These are phyloP conservation scores for Lophotriccus pileatus DNA, from an alignment of 2,797 vertebrate species.

Conservation along the genomic window DNA sequence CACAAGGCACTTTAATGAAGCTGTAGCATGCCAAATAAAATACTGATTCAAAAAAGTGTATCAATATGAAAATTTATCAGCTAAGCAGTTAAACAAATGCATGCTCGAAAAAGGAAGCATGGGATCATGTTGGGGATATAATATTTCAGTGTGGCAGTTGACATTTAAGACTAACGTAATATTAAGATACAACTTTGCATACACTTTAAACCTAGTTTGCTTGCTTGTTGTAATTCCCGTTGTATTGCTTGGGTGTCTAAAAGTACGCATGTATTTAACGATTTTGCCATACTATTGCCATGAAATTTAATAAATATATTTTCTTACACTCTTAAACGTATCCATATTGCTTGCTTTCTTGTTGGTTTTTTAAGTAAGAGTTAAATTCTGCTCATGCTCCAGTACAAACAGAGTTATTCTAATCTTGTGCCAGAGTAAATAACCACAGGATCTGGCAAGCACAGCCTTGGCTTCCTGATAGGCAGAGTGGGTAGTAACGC, in stretches of 20 bases:
- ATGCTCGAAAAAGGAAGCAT: conserved; percentile 63
- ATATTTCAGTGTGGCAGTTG: conserved; percentile 44
- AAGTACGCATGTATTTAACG: conserved; percentile 79
- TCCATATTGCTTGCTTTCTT: conserved; percentile 21
- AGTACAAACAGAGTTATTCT: not conserved
- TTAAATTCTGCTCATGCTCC: not conserved
- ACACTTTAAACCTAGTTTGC: conserved; percentile 69
- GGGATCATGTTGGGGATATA: conserved; percentile 50
- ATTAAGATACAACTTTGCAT: conserved; percentile 55
- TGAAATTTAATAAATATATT: conserved; percentile 83
- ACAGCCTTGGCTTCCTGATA: not conserved
- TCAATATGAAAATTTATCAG: conserved; percentile 16
- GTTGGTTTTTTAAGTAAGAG: not conserved
- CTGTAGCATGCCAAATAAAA: conserved; percentile 23
- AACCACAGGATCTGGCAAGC: not conserved
- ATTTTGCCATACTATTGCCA: conserved; percentile 75
- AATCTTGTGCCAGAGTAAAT: conserved; percentile 2
- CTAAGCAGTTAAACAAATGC: conserved; percentile 44
- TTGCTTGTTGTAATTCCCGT: conserved; percentile 69
- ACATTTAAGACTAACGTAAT: conserved; percentile 60
- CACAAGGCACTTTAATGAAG: conserved; percentile 47
- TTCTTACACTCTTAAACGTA: conserved; percentile 73
- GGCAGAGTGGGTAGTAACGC: not conserved
- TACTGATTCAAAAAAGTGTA: not conserved
- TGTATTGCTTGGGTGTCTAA: conserved; percentile 74